Percentiles rank a stretch among this genome's conserved stretches.
Conservation (phyloP, 2,888 invertebrate genomes). For the Antheraea assamensis region DNA sequence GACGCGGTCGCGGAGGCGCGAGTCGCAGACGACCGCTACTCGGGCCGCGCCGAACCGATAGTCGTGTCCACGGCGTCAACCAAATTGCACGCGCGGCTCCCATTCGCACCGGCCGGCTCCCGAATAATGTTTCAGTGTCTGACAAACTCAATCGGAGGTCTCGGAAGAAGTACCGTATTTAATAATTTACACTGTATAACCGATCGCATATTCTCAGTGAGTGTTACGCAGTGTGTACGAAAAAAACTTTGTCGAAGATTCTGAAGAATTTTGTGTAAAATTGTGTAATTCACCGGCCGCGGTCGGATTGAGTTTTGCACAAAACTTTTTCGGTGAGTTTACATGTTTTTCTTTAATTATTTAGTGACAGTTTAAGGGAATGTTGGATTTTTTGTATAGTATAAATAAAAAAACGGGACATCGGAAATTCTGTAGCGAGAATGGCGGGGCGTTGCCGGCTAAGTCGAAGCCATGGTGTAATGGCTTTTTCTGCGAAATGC, state of each 20-base stretch:
- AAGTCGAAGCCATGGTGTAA: constrained; percentile 51
- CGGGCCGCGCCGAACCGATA: constrained; percentile 46
- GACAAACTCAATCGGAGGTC: constrained; percentile 81
- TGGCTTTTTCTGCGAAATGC: constrained; percentile 66
- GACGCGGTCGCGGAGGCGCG: constrained; percentile 36
- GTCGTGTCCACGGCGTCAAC: constrained; percentile 78
- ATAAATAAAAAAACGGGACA: constrained; percentile 39
- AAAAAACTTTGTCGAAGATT: constrained; percentile 83
- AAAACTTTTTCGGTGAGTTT: constrained; percentile 77
- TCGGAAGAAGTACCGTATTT: constrained; percentile 79
- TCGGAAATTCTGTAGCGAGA: constrained; percentile 34
- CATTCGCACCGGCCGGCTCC: constrained; percentile 77
- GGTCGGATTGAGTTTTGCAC: constrained; percentile 78
- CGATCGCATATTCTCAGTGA: constrained; percentile 81
- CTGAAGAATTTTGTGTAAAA: constrained; percentile 82
- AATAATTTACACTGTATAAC: constrained; percentile 80
- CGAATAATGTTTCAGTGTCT: constrained; percentile 83
- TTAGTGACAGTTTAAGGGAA: constrained; percentile 27
- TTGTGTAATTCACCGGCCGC: constrained; percentile 79
- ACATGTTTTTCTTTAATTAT: constrained; percentile 24
- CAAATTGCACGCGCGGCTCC: constrained; percentile 78
- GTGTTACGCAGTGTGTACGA: constrained; percentile 82
- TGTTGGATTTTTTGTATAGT: constrained; percentile 28
- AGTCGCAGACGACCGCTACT: constrained; percentile 49
- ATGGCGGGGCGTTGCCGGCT: constrained; percentile 70